Evolutionary conservation across 2,113 vertebrate species (phyloP).

Genomic region (Poecile atricapillus): DNA sequence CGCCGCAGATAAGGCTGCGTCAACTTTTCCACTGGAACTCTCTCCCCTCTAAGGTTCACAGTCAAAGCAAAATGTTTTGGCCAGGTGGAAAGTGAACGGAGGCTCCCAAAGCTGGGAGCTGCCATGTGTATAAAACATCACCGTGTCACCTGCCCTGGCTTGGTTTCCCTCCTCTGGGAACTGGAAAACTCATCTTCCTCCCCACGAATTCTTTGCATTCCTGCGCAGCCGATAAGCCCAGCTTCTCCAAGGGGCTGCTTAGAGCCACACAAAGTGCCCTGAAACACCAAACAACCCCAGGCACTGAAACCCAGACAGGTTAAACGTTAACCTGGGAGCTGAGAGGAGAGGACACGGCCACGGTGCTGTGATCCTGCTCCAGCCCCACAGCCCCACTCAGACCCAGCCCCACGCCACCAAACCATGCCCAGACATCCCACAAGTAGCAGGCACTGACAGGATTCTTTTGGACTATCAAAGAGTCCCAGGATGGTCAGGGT

Average conservation of each 20-base stretch:
- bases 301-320: neutral
- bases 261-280: neutral
- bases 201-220: neutral
- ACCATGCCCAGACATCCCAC: neutral
- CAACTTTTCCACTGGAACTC: constrained; percentile 47
- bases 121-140: neutral
- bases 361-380: accelerated
- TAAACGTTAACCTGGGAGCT: neutral
- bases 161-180: neutral
- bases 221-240: neutral
- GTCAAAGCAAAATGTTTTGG: neutral
- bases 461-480: neutral
- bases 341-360: accelerated
- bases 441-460: neutral
- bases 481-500: accelerated
- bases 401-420: accelerated
- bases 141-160: neutral
- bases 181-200: neutral
- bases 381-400: too few species aligned
- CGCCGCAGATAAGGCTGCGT: constrained; percentile 12
- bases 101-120: neutral
- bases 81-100: neutral
- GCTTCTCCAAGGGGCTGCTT: neutral
- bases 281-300: neutral
- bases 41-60: neutral